Evolutionary conservation across 2,113 vertebrate genomes (phyloP).

Genomic region (Corythoichthys haematopterus): DNA sequence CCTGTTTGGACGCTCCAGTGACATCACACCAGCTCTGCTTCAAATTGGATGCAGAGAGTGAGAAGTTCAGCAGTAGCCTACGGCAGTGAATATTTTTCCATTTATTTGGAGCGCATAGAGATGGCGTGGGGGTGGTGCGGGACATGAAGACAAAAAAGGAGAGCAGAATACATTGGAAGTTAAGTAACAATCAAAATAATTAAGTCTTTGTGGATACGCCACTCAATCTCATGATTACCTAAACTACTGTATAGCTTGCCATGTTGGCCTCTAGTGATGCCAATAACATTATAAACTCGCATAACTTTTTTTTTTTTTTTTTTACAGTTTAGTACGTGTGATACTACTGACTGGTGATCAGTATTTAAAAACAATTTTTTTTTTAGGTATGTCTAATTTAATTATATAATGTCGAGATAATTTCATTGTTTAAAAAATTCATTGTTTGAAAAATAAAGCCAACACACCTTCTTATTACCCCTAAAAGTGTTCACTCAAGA

Average conservation of each 20-base stretch:
- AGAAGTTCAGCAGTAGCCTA: slow-evolving; percentile 77
- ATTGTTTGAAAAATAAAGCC: too few relatives aligned
- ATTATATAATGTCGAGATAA: too few relatives aligned
- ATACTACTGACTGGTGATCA: too few relatives aligned
- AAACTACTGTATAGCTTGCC: slow-evolving; percentile 36
- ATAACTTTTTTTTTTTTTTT: too few relatives aligned
- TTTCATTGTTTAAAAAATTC: too few relatives aligned
- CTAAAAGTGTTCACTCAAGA: too few relatives aligned
- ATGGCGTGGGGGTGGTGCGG: slow-evolving; percentile 28
- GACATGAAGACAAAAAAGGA: slow-evolving; percentile 56
- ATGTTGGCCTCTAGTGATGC: slow-evolving; percentile 15
- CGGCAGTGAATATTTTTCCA: slow-evolving; percentile 80
- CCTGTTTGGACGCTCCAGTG: slow-evolving; percentile 65
- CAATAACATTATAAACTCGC: too few relatives aligned
- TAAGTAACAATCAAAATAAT: slow-evolving; percentile 76
- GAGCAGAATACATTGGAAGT: slow-evolving; percentile 70
- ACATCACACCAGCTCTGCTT: slow-evolving; percentile 71
- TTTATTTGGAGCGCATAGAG: slow-evolving; percentile 63
- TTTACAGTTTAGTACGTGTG: too few relatives aligned
- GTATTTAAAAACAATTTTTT: too few relatives aligned
- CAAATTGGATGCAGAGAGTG: slow-evolving; percentile 79
- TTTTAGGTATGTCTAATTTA: too few relatives aligned
- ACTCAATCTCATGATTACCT: slow-evolving; percentile 63
- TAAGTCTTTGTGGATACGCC: slow-evolving; percentile 46
- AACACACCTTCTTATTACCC: too few relatives aligned